phyloP scores from a whole-genome alignment of 2,113 vertebrate species.

The Haemorhous mexicanus region DNA sequence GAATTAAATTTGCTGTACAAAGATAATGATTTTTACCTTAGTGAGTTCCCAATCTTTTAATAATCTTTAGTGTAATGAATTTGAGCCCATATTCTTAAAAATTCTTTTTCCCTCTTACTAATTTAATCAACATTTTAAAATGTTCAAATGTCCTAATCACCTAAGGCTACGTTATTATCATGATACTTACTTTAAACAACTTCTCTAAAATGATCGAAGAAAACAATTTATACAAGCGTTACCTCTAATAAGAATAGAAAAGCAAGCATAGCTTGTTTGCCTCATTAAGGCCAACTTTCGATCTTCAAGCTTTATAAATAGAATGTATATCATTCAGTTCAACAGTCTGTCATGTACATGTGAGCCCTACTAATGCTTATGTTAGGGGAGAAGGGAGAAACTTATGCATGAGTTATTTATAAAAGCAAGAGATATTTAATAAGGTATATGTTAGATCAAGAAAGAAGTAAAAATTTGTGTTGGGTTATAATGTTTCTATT shows the following conservation, averaged over 20 bases:
- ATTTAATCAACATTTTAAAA: constrained; percentile 53
- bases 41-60: constrained; percentile 31
- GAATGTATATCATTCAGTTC: background rate
- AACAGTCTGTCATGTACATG: background rate
- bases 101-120: background rate
- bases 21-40: constrained; percentile 38
- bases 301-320: constrained; percentile 34
- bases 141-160: constrained; percentile 25
- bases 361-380: background rate
- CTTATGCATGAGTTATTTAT: background rate
- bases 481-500: background rate
- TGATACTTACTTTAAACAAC: constrained; percentile 19
- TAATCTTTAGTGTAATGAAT: constrained; percentile 51
- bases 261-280: constrained; percentile 4
- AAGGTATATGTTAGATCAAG: background rate
- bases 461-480: background rate
- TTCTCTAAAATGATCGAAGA: constrained; percentile 28
- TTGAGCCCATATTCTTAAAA: constrained; percentile 31
- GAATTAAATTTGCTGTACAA: constrained; percentile 37
- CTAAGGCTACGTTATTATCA: constrained; percentile 34
- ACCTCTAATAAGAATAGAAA: constrained; percentile 44
- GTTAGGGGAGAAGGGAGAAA: background rate
- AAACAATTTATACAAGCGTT: constrained; percentile 4
- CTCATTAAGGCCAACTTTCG: constrained; percentile 22
- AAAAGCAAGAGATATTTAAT: constrained; percentile 2